Conservation (phyloP, 2,113 vertebrate species). For the Catagonus wagneri region DNA sequence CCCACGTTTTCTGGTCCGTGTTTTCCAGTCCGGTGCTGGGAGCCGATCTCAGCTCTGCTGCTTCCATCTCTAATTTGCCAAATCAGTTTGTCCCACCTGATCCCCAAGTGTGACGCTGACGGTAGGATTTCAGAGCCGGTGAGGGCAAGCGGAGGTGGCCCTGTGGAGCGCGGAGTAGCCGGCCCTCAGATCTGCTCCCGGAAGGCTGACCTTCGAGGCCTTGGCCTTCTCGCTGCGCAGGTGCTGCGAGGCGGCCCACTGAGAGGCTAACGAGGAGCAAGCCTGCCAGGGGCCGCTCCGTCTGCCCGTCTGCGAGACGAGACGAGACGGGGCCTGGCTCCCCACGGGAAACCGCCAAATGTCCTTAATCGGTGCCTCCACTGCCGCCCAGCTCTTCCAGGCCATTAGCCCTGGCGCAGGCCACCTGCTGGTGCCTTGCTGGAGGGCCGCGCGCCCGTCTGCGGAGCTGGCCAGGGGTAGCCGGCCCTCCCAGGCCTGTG, state of each 20-base stretch:
- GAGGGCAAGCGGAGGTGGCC: not conserved
- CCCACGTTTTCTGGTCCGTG: not conserved
- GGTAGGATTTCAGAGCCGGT: not conserved
- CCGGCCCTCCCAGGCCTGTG: not conserved
- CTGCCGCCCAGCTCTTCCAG: not conserved
- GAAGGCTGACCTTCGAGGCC: not conserved
- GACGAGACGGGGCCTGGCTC: not conserved
- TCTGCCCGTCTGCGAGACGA: not conserved
- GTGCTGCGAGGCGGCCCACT: not conserved
- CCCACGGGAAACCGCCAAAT: not conserved
- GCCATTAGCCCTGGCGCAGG: not conserved
- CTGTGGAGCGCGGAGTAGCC: not conserved
- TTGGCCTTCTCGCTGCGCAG: not conserved
- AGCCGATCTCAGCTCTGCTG: not conserved
- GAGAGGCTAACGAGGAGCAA: not conserved
- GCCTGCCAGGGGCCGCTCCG: not conserved
- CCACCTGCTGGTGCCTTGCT: not conserved
- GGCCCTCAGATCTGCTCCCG: accelerated
- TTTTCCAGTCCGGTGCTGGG: too few species aligned
- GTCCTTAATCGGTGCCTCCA: not conserved
- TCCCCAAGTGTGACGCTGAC: not conserved
- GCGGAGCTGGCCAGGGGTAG: accelerated
- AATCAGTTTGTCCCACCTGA: not conserved
- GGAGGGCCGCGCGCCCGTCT: not conserved
- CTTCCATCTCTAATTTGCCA: not conserved